phyloP scores from a whole-genome alignment of 2,888 invertebrate genomes.

The Andrena chrysosceles region DNA sequence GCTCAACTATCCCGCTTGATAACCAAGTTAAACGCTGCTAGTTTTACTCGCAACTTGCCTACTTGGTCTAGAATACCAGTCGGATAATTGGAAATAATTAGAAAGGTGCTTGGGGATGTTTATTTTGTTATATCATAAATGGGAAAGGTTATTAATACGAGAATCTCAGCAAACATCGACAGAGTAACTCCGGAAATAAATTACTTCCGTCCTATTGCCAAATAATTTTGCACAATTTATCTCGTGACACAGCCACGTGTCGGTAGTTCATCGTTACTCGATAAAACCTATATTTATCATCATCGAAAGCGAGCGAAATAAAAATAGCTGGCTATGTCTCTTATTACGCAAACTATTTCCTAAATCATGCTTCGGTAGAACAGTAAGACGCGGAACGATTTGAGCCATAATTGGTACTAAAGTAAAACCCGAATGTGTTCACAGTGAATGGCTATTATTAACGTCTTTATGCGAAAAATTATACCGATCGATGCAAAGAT shows the following conservation, averaged over 20 bases:
- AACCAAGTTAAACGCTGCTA: neutral
- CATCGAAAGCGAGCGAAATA: conserved; percentile 1
- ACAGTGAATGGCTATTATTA: no score
- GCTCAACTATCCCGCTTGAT: neutral
- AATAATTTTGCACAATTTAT: neutral
- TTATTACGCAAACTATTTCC: conserved; percentile 1
- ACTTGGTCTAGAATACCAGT: neutral
- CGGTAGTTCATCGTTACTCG: neutral
- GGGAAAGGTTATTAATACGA: no score
- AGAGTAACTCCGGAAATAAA: neutral
- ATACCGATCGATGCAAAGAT: conserved; percentile 5
- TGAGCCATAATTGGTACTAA: neutral
- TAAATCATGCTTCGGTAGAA: neutral
- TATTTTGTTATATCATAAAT: no score
- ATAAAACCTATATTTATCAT: neutral
- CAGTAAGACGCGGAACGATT: neutral
- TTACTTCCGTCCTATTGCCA: neutral
- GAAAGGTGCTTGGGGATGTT: no score
- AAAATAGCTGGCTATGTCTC: neutral
- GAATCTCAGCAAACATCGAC: no score
- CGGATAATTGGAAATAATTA: no score
- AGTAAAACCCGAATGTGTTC: no score
- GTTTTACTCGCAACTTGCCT: neutral
- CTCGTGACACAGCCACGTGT: neutral
- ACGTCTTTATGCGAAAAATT: neutral